Percentiles rank a stretch among this genome's conserved stretches.
phyloP scores from a whole-genome alignment of 2,888 invertebrate genomes.

The Gastracanthus pulcherrimus region DNA sequence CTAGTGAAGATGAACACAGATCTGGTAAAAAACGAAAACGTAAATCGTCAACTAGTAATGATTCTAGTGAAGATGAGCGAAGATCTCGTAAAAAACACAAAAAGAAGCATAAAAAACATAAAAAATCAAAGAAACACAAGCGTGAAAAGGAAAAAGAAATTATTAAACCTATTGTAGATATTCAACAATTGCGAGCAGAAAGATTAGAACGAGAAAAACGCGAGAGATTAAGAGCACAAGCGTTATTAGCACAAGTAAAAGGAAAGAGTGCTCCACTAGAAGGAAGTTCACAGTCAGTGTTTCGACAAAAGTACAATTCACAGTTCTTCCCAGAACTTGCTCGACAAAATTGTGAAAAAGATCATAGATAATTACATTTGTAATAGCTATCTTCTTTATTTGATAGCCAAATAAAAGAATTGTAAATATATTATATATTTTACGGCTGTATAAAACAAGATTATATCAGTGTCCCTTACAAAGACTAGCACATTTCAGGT shows the following conservation, averaged over 20 bases:
- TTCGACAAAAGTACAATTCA: constrained; percentile 93
- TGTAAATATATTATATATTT: background rate
- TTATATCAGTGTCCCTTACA: too few relatives aligned
- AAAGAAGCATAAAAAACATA: constrained; percentile 68
- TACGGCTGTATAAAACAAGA: background rate
- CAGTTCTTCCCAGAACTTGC: constrained; percentile 97
- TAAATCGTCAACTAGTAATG: constrained; percentile 33
- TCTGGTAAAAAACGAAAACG: background rate
- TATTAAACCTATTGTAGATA: constrained; percentile 65
- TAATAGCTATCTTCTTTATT: background rate
- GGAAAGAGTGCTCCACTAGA: constrained; percentile 77
- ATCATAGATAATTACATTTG: constrained; percentile 30
- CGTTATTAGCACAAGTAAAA: constrained; percentile 84
- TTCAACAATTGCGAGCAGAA: constrained; percentile 87
- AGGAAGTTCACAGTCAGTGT: constrained; percentile 69
- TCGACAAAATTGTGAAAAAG: constrained; percentile 83
- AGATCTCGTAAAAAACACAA: constrained; percentile 61
- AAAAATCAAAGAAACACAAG: constrained; percentile 68
- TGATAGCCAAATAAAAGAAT: background rate
- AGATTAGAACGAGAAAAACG: constrained; percentile 88
- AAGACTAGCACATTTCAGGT: too few relatives aligned
- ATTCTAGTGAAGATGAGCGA: constrained; percentile 6
- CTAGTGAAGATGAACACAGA: constrained; percentile 17
- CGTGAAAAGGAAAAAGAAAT: constrained; percentile 64
- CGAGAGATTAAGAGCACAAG: constrained; percentile 86